phyloP scores from a whole-genome alignment of 2,113 vertebrate genomes.

The Sterrhoptilus dennistouni region DNA sequence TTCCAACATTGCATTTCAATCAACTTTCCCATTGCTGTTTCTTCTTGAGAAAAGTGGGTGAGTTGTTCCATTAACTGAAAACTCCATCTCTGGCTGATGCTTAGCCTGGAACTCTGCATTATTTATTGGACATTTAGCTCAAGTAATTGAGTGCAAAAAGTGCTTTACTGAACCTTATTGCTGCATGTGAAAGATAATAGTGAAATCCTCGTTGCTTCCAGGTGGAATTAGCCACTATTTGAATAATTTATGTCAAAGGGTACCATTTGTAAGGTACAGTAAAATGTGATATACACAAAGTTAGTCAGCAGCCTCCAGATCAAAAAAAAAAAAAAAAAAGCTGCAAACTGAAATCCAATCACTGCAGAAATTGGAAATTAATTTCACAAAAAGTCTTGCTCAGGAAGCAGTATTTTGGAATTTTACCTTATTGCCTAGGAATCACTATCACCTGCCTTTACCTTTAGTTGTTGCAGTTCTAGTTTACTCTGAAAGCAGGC shows the following conservation, averaged over 20 bases:
- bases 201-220: neutral
- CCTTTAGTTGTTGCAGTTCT: neutral
- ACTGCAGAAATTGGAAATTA: neutral
- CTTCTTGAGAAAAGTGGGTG: neutral
- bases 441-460: neutral
- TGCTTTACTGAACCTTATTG: neutral
- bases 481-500: neutral
- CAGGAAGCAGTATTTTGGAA: neutral
- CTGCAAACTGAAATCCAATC: neutral
- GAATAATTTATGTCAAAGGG: neutral
- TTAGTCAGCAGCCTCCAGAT: neutral
- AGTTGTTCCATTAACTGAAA: neutral
- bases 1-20: neutral
- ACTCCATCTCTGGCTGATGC: neutral
- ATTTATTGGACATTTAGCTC: conserved; percentile 23
- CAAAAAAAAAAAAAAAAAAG: neutral
- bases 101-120: neutral
- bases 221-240: neutral
- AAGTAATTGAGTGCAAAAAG: conserved; percentile 5
- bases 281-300: neutral
- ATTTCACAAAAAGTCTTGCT: neutral
- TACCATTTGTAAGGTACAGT: neutral
- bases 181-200: neutral
- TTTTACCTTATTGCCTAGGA: neutral
- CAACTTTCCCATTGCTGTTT: neutral